Conservation (phyloP, 2,797 vertebrate species). For the Xenops minutus region DNA sequence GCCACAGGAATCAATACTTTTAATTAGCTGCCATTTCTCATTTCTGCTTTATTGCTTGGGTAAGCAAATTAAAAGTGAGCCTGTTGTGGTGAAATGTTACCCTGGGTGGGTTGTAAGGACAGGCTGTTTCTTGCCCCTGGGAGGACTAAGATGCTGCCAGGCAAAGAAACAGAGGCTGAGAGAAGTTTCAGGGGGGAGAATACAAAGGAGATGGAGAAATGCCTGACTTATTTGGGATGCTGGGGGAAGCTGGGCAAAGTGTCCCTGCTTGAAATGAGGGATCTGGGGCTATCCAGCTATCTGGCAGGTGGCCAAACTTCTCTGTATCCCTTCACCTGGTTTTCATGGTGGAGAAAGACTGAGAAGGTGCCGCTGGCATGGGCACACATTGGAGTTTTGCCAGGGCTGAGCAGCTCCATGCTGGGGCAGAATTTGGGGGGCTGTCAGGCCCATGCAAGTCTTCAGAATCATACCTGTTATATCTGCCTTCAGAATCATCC, state of each 20-base stretch:
- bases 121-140: not conserved
- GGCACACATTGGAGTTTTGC: not conserved
- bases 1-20: constrained; percentile 62
- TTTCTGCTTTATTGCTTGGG: constrained; percentile 61
- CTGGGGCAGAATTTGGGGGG: not conserved
- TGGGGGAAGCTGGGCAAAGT: not conserved
- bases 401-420: not conserved
- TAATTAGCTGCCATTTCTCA: constrained; percentile 69
- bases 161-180: not conserved
- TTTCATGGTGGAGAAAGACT: not conserved
- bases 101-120: constrained; percentile 38
- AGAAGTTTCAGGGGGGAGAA: too few relatives aligned
- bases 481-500: not conserved
- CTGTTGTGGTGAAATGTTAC: constrained; percentile 17
- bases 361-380: not conserved
- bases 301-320: not conserved
- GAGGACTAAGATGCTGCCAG: not conserved
- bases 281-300: not conserved
- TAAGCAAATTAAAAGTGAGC: constrained; percentile 62
- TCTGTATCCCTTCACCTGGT: not conserved
- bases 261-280: not conserved
- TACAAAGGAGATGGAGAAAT: not conserved
- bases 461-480: not conserved
- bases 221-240: not conserved
- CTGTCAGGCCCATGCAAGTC: not conserved